Conservation (phyloP, 2,113 vertebrate genomes). For the Mugil cephalus region DNA sequence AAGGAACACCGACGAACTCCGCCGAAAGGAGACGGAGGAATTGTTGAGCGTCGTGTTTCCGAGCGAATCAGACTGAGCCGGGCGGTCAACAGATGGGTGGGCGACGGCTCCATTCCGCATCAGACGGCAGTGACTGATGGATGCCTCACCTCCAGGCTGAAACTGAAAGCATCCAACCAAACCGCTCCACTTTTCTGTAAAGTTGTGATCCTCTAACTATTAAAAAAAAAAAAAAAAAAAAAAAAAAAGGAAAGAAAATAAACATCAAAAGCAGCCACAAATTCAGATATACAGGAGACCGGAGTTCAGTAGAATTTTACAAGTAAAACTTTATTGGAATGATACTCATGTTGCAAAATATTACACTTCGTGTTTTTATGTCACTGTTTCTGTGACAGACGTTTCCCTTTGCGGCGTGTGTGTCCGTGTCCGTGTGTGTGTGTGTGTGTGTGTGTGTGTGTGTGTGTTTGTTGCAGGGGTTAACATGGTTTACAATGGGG, state of each 20-base stretch:
- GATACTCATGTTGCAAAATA: conserved; percentile 85
- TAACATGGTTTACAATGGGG: conserved; percentile 63
- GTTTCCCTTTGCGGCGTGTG: conserved; percentile 63
- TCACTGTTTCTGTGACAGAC: conserved; percentile 63
- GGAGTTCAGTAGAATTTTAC: conserved; percentile 69
- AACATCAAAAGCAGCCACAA: not conserved
- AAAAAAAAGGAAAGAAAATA: no score
- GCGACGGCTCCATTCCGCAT: conserved; percentile 40
- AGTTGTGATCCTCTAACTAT: not conserved
- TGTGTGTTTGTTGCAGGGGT: conserved; percentile 37
- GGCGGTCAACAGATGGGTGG: conserved; percentile 63
- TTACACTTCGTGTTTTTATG: conserved; percentile 75
- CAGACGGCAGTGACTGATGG: conserved; percentile 44
- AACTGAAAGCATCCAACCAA: not conserved
- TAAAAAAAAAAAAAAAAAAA: no score
- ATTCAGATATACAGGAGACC: conserved; percentile 6
- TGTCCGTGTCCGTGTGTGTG: conserved; percentile 23
- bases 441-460: conserved; percentile 12
- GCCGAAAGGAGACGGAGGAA: not conserved
- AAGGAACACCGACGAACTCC: not conserved
- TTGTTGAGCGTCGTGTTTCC: conserved; percentile 9
- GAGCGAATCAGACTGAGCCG: conserved; percentile 1
- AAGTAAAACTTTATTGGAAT: conserved; percentile 87
- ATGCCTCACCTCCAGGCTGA: conserved; percentile 36
- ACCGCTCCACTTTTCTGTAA: not conserved